Base-by-base conservation (phyloP, 2,888 invertebrate genomes). In the Meghimatium bilineatum region DNA sequence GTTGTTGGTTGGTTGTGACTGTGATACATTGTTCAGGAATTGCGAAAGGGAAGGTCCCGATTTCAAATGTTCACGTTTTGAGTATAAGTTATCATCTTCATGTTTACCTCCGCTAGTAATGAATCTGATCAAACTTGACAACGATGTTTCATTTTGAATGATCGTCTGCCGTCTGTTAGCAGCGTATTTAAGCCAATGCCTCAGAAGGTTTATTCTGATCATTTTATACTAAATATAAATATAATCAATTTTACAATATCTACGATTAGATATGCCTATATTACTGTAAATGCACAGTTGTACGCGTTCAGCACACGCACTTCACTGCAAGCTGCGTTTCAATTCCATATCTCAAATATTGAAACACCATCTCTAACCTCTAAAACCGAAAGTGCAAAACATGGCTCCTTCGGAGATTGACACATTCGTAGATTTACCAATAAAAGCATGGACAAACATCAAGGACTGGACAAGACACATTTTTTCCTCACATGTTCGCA, bases 31-130 rank as follows among this genome's bases (percentile, higher is more conserved):
- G 23, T 36, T 80, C 56, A 81, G 32, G 60, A 81, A 81, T 38
- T 81, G 34, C 20, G 56, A 44, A 17, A 81, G 74, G 2, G 81
- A 74, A 2, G 81, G 81, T 29, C 81, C 81, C 6, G 60, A 60
- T 38, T 63, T 77, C 17, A 77, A 63, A n/a, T 2, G 1, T 36
- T 77, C 60, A 17, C 63, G 36, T 63, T 38, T 77, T 3, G 63
- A 36, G 32, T 63, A 26, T 8, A 17, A 32, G n/a, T 60, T 44
- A 49, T 72, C 72, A n/a, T 72, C 5, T n/a, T 34, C 34, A 67
- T 49, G 44, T 49, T 44, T 72, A 49, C 14, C 10, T 6, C 14
- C 14, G 12, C n/a, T 72, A 14, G 72, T 14, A 72, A 72, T 72
- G n/a, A 29, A 17, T 44, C 72, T 72, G 2, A 38, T 12, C 12